A percentile compares a stretch with the other conserved stretches of the same genome.
These are phyloP conservation scores for Drosophila carrolli DNA, from an alignment of 1,140 invertebrate genomes.

Conservation along the genomic window DNA sequence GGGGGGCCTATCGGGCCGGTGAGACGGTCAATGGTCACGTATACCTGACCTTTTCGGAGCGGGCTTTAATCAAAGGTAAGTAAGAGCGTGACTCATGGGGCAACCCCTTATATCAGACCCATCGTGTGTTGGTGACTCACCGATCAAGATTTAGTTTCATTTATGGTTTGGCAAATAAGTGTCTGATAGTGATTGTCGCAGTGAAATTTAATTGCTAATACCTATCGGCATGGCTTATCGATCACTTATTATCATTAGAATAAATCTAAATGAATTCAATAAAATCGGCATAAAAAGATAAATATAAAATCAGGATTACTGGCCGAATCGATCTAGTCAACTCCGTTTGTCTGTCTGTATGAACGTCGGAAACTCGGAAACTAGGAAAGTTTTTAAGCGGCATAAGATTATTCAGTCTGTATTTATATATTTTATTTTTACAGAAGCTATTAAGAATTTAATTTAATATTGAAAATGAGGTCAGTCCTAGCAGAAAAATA, in stretches of 20 bases:
- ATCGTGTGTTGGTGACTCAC: constrained; percentile 27
- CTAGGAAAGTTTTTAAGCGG: no score
- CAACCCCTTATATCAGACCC: constrained; percentile 7
- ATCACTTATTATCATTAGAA: neutral
- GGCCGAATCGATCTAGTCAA: no score
- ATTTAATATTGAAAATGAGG: no score
- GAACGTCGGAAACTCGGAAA: no score
- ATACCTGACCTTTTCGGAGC: constrained; percentile 58
- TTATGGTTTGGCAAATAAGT: neutral
- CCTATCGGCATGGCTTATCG: constrained; percentile 1
- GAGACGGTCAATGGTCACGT: constrained; percentile 66
- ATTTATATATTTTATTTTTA: no score
- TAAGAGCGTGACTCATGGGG: constrained; percentile 43
- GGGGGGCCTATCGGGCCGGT: constrained; percentile 58
- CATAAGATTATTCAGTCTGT: no score
- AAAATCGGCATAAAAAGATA: no score
- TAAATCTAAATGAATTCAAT: neutral
- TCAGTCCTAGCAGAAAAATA: no score
- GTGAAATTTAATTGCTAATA: constrained; percentile 12
- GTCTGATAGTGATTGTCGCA: constrained; percentile 12
- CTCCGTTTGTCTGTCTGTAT: no score
- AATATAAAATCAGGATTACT: no score
- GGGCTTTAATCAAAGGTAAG: constrained; percentile 69
- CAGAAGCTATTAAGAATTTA: no score
- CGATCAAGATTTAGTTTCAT: constrained; percentile 11